Evolutionary conservation across 2,113 vertebrate genomes (phyloP), one percentile per base, ranked within the genome.

Genomic region (Heloderma charlesbogerti): DNA sequence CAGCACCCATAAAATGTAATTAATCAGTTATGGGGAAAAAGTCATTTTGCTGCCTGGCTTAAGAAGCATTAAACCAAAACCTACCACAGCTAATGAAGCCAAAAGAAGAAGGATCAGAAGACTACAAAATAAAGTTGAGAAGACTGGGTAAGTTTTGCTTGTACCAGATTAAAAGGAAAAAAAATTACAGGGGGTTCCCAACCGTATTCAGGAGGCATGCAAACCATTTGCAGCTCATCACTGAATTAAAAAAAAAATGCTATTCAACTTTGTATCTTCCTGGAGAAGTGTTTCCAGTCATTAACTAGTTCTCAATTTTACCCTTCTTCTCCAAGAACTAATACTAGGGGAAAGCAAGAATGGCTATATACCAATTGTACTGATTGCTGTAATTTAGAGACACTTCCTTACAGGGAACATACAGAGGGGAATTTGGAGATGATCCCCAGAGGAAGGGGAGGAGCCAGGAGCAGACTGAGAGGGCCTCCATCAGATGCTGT

Each of bases 1-100:
- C 31, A 22, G 67, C 22, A 6, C 84, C 83, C 88, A 94, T 91
- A 88, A 84, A 93, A 91, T 77, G 2, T 22, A 91, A 79, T 92
- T 25, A 71, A 84, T 85, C 84, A 0, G 0, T 86, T 95, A 88
- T 87, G 69, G 92, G 90, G 60, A 43, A 66, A 63, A 86, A 91
- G 66, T 72, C 31, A 77, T 74, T 88, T 9, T 63, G 87, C 86
- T 90, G 91, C 63, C 1, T 0, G 0, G 20, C 88, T 87, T 83
- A 66, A 92, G 75, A 80, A 5, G 1, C 40, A 90, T 89, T 51
- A 93, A 87, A 90, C 54, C 13, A 72, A 75, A 84, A 89, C 80
- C 92, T 87, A 81, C 84, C 84, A 83, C 74, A 83, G n/a, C 15
- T 10, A 7, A 80, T 91, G 37, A 85, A 95, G 92, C 87, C 13